Evolutionary conservation across 2,113 vertebrate species (phyloP).

Genomic region (human (Homo sapiens)): DNA sequence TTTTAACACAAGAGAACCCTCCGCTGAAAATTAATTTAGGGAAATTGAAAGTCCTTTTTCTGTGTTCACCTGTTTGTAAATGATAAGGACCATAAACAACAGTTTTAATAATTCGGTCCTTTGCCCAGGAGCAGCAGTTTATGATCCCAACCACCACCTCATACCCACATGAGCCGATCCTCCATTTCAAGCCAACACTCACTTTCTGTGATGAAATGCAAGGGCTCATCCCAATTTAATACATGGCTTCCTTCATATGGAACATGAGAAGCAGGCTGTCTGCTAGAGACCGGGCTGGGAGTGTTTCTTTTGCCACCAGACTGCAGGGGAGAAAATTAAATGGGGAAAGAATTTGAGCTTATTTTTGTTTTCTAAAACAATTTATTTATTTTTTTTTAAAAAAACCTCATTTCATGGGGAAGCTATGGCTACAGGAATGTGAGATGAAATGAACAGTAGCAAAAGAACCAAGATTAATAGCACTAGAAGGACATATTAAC

Average conservation of each 20-base stretch:
- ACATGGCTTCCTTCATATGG: constrained; percentile 78
- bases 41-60: constrained; percentile 75
- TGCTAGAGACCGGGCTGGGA: background rate
- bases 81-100: constrained; percentile 83
- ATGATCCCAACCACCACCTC: constrained; percentile 60
- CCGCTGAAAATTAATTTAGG: constrained; percentile 84
- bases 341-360: background rate
- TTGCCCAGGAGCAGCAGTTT: constrained; percentile 72
- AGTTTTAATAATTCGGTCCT: constrained; percentile 79
- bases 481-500: background rate
- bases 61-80: constrained; percentile 84
- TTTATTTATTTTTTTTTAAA: background rate
- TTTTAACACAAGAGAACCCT: constrained; percentile 77
- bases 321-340: constrained; percentile 49
- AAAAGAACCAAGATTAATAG: background rate
- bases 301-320: background rate
- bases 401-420: background rate
- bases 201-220: constrained; percentile 81
- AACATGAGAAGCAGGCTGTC: constrained; percentile 43
- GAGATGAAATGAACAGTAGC: background rate
- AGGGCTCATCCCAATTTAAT: constrained; percentile 82
- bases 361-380: constrained; percentile 31
- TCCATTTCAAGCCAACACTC: constrained; percentile 78
- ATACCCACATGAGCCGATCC: constrained; percentile 68
- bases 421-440: background rate